phyloP scores from a whole-genome alignment of 2,113 vertebrate species.

The Tachycineta bicolor region DNA sequence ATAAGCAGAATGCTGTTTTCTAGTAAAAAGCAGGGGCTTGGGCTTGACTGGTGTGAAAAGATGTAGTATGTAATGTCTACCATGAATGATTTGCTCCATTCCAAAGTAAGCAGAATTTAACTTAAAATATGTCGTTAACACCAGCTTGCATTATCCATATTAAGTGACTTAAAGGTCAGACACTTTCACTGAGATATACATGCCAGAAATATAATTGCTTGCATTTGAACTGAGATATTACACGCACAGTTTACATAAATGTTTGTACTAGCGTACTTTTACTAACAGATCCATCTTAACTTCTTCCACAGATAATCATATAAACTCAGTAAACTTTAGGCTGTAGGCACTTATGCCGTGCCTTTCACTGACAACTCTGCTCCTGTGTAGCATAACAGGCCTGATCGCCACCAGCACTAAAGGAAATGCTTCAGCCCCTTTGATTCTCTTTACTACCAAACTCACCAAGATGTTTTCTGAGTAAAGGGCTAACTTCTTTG shows the following conservation, averaged over 20 bases:
- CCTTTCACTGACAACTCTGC: background rate
- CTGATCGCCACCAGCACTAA: background rate
- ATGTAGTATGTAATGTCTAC: background rate
- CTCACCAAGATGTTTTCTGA: background rate
- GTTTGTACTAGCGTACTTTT: background rate
- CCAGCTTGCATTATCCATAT: background rate
- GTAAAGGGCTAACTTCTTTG: background rate
- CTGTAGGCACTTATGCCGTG: background rate
- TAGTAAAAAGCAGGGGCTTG: background rate
- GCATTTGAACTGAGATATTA: background rate
- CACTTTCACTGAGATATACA: background rate
- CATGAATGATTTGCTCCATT: background rate
- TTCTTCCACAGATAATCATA: background rate
- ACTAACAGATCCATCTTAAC: background rate
- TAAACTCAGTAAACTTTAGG: background rate
- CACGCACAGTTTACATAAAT: background rate
- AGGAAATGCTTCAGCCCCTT: background rate
- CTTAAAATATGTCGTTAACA: background rate
- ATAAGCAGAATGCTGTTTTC: background rate
- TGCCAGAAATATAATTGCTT: background rate
- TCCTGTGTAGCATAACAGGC: background rate
- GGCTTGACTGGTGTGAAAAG: background rate
- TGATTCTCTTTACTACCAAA: background rate
- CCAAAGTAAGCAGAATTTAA: background rate
- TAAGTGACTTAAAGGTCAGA: accelerated